These are phyloP conservation scores for Pyralis farinalis DNA, from an alignment of 2,888 invertebrate genomes.

Conservation along the genomic window DNA sequence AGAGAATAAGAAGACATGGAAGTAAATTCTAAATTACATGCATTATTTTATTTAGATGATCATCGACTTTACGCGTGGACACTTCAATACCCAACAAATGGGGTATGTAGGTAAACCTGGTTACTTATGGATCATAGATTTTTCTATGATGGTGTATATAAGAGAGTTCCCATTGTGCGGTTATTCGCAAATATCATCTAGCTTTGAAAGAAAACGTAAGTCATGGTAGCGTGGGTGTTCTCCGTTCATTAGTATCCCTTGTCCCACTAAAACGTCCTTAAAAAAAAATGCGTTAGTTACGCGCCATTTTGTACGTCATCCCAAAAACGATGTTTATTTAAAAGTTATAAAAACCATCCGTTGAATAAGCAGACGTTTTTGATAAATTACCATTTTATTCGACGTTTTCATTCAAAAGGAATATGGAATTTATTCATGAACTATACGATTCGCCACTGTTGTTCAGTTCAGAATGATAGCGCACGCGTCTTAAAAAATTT, in stretches of 20 bases:
- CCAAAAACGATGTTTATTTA: constrained; percentile 78
- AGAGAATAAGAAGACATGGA: no score
- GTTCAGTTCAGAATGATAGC: constrained; percentile 63
- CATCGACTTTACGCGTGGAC: no score
- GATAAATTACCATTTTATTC: constrained; percentile 78
- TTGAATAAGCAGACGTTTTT: constrained; percentile 64
- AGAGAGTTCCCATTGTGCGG: no score
- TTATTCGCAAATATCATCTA: constrained; percentile 33
- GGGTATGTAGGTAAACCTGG: no score
- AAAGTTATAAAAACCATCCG: constrained; percentile 65
- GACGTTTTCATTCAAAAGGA: constrained; percentile 68
- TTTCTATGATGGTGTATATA: no score
- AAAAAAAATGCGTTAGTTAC: constrained; percentile 53
- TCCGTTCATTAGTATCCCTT: constrained; percentile 73
- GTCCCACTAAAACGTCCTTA: constrained; percentile 49
- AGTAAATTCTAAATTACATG: no score
- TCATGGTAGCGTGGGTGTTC: constrained; percentile 73
- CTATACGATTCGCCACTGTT: constrained; percentile 76
- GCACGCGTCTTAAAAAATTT: constrained; percentile 53
- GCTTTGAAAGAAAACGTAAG: constrained; percentile 41
- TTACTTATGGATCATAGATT: no score
- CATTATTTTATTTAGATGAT: no score
- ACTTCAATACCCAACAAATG: no score
- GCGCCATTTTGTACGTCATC: constrained; percentile 68
- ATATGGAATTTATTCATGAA: constrained; percentile 77